Percentiles rank a stretch among this genome's conserved stretches.
These are phyloP conservation scores for Cyprinus carpio DNA, from an alignment of 2,113 vertebrate genomes.

Conservation along the genomic window DNA sequence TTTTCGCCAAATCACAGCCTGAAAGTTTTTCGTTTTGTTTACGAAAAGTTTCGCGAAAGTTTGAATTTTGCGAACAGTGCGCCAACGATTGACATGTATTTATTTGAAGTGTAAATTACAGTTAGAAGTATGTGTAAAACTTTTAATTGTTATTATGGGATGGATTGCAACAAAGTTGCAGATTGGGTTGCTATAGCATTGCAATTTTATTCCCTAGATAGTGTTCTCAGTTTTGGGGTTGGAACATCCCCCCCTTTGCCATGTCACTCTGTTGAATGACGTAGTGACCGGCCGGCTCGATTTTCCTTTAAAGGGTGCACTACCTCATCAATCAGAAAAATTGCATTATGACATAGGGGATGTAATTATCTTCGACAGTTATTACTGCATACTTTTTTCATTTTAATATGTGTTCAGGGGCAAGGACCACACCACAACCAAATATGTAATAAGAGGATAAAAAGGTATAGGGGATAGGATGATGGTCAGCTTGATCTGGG, in stretches of 20 bases:
- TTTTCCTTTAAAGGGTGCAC: neutral
- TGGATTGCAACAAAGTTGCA: neutral
- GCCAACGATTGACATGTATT: neutral
- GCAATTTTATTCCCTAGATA: neutral
- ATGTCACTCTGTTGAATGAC: conserved; percentile 17
- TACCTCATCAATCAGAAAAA: neutral
- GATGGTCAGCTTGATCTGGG: too few species aligned
- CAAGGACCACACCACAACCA: too few species aligned
- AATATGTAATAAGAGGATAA: too few species aligned
- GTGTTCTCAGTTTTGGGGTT: neutral
- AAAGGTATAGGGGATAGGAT: too few species aligned
- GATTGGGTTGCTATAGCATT: neutral
- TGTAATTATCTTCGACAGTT: neutral
- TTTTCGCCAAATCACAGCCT: neutral
- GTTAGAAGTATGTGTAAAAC: neutral
- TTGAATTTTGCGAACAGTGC: neutral
- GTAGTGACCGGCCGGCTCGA: conserved; percentile 10
- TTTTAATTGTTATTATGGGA: neutral
- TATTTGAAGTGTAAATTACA: neutral
- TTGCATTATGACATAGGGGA: neutral
- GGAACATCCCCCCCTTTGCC: neutral
- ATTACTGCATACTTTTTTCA: neutral
- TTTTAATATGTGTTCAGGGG: neutral
- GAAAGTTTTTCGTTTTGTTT: neutral
- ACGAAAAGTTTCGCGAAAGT: neutral